These are phyloP conservation scores for Heliornis fulica DNA, from an alignment of 2,113 vertebrate species.

Conservation along the genomic window DNA sequence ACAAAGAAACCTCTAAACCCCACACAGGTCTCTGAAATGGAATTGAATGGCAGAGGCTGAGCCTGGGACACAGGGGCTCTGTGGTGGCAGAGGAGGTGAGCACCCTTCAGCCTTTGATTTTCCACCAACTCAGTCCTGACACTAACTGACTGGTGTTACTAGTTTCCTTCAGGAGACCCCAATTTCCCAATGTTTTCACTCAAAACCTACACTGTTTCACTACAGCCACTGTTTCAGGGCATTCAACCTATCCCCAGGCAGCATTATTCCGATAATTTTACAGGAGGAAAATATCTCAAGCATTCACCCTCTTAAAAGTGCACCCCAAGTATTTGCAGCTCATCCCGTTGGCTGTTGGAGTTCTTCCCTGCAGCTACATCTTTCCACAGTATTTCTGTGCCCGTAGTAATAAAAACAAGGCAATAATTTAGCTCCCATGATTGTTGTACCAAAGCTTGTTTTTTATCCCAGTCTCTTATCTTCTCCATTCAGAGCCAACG, in stretches of 20 bases:
- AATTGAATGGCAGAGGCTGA: not conserved
- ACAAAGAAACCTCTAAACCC: not conserved
- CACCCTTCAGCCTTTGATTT: not conserved
- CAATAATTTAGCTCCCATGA: conserved; percentile 45
- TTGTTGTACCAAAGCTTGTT: conserved; percentile 25
- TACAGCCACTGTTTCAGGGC: not conserved
- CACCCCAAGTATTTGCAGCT: not conserved
- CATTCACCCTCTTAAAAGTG: not conserved
- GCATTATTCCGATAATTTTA: not conserved
- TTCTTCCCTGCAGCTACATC: not conserved
- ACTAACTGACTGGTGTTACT: not conserved
- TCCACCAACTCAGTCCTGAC: not conserved
- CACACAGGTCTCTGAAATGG: not conserved
- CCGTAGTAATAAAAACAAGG: conserved; percentile 39
- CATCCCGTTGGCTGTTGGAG: not conserved
- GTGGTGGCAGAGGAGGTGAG: not conserved
- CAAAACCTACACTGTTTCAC: not conserved
- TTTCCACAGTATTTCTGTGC: not conserved
- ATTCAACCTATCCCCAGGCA: not conserved
- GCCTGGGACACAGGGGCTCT: not conserved
- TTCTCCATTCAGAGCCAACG: conserved; percentile 59
- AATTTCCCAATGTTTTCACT: not conserved
- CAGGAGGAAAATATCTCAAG: not conserved
- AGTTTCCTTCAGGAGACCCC: not conserved
- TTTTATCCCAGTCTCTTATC: conserved; percentile 69